Evolutionary conservation across 2,888 invertebrate genomes (phyloP).

Genomic region (Nezara viridula): DNA sequence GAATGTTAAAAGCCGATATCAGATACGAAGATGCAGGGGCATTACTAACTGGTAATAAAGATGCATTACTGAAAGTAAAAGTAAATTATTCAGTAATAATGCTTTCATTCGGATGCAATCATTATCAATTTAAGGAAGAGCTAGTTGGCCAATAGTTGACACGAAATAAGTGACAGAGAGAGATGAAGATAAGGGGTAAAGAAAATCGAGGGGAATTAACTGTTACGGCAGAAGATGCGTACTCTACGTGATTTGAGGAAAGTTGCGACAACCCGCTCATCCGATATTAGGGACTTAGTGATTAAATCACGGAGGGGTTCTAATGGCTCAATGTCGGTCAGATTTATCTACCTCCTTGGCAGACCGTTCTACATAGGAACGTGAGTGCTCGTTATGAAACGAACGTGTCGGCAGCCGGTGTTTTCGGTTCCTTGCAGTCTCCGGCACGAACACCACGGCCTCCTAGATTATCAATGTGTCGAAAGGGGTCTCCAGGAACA

Average conservation of each 20-base stretch:
- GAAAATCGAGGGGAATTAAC: constrained; percentile 13
- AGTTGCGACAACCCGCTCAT: constrained; percentile 37
- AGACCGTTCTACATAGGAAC: constrained; percentile 39
- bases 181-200: constrained; percentile 18
- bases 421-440: constrained; percentile 31
- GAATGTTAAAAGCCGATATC: background rate
- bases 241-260: constrained; percentile 39
- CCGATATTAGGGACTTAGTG: constrained; percentile 46
- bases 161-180: background rate
- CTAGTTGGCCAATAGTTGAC: background rate
- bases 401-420: constrained; percentile 20
- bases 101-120: background rate
- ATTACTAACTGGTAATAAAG: background rate
- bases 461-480: constrained; percentile 38
- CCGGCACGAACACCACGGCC: constrained; percentile 13
- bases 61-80: background rate
- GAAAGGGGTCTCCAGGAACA: background rate
- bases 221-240: constrained; percentile 30
- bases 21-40: background rate
- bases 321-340: constrained; percentile 32
- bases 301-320: constrained; percentile 29
- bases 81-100: background rate
- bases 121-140: background rate
- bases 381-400: constrained; percentile 48
- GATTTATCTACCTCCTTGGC: constrained; percentile 34